Percentiles rank a stretch among this genome's conserved stretches.
phyloP scores from a whole-genome alignment of 1,140 invertebrate species.

The Agrypnia vestita region DNA sequence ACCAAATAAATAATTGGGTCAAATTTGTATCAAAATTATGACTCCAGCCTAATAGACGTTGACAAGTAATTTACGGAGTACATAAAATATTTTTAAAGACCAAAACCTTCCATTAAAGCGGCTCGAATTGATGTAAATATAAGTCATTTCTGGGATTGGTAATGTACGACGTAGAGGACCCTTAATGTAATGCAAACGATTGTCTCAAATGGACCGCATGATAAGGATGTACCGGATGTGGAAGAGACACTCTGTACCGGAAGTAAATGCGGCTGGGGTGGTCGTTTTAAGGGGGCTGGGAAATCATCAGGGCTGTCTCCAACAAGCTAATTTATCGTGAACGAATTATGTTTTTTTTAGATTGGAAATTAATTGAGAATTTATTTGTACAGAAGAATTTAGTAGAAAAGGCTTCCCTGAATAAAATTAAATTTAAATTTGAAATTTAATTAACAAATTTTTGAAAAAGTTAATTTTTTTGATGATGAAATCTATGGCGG shows the following conservation, averaged over 20 bases:
- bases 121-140: too few species aligned
- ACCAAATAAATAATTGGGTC: too few species aligned
- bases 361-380: background rate
- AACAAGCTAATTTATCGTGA: too few species aligned
- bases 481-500: background rate
- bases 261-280: constrained; percentile 22
- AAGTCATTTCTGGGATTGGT: background rate
- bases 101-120: too few species aligned
- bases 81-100: too few species aligned
- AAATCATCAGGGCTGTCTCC: constrained; percentile 29
- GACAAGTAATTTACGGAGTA: too few species aligned
- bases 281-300: constrained; percentile 34
- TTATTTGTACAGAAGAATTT: background rate
- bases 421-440: too few species aligned
- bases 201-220: constrained; percentile 44
- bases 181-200: constrained; percentile 42
- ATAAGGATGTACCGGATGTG: constrained; percentile 42
- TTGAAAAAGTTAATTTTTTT: background rate
- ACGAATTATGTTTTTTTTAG: too few species aligned
- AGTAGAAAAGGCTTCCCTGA: too few species aligned
- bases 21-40: too few species aligned
- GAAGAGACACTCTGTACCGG: constrained; percentile 22
- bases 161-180: background rate
- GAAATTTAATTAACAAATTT: too few species aligned
- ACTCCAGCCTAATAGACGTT: too few species aligned